A percentile compares a stretch with the other conserved stretches of the same genome.
Conservation (phyloP, 2,888 invertebrate species). For the Drosophila maculinotata region DNA sequence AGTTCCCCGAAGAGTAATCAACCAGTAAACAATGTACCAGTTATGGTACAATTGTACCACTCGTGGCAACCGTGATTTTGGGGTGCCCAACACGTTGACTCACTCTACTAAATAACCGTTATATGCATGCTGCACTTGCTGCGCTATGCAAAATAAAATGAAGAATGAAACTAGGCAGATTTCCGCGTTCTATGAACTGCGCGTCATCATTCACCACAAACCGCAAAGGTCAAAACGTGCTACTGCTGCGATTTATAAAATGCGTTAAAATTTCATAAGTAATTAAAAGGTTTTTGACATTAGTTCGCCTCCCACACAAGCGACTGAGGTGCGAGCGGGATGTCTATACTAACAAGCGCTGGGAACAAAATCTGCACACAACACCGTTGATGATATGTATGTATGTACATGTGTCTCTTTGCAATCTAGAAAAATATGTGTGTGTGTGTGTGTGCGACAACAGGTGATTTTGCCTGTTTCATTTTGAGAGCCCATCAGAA, state of each 20-base stretch:
- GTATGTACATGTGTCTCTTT: slow-evolving; percentile 41
- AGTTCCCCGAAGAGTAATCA: too few relatives aligned
- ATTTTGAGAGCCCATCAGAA: slow-evolving; percentile 44
- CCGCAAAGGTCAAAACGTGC: slow-evolving; percentile 73
- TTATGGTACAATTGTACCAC: too few relatives aligned
- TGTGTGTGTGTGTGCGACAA: slow-evolving; percentile 30
- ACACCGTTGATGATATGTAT: slow-evolving; percentile 19
- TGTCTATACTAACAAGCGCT: slow-evolving; percentile 36
- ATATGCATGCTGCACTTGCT: slow-evolving; percentile 46
- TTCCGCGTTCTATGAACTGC: slow-evolving; percentile 78
- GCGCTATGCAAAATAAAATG: slow-evolving; percentile 35
- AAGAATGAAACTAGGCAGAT: slow-evolving; percentile 43
- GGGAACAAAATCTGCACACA: slow-evolving; percentile 56
- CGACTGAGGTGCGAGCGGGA: slow-evolving; percentile 48
- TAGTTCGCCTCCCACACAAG: slow-evolving; percentile 35
- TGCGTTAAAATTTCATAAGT: slow-evolving; percentile 46
- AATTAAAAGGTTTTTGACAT: slow-evolving; percentile 78
- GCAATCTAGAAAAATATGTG: slow-evolving; percentile 22
- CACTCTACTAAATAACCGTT: slow-evolving; percentile 39
- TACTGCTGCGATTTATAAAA: slow-evolving; percentile 42
- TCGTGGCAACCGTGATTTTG: neutral
- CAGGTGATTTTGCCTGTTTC: slow-evolving; percentile 71
- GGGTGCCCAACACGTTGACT: slow-evolving; percentile 46
- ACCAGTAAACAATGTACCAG: too few relatives aligned
- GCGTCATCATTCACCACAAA: slow-evolving; percentile 27